Evolutionary conservation across 2,113 vertebrate species (phyloP).

Genomic region (Perca fluviatilis): DNA sequence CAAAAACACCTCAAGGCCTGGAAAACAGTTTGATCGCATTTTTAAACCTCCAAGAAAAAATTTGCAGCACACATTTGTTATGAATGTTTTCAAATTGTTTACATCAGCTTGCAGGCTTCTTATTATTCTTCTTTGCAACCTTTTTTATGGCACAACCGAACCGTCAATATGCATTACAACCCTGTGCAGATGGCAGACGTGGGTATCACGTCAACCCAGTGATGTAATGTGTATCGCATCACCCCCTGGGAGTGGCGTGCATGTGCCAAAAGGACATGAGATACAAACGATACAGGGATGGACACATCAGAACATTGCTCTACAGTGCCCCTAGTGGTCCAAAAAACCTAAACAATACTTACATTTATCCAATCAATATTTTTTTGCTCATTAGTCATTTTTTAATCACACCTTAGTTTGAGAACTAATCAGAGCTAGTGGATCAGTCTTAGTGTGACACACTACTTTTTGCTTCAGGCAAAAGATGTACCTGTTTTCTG

Average conservation of each 20-base stretch:
- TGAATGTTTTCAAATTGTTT: constrained; percentile 5
- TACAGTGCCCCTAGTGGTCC: not conserved
- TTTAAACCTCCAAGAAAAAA: not conserved
- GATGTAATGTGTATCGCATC: not conserved
- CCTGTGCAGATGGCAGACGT: not conserved
- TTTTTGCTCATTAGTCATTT: not conserved
- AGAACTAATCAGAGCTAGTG: not conserved
- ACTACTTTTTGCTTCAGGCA: not conserved
- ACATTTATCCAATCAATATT: too few relatives aligned
- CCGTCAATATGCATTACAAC: not conserved
- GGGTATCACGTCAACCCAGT: not conserved
- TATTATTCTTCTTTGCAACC: not conserved
- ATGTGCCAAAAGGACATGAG: not conserved
- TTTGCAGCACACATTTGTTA: not conserved
- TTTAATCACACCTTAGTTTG: not conserved
- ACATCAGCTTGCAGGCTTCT: not conserved
- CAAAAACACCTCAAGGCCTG: not conserved
- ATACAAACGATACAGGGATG: not conserved
- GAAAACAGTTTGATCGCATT: constrained; percentile 21
- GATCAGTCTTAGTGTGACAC: not conserved
- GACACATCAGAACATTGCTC: not conserved
- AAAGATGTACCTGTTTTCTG: constrained; percentile 5
- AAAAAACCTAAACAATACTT: not conserved
- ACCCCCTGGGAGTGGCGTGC: not conserved
- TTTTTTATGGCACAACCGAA: not conserved